phyloP scores from a whole-genome alignment of 2,888 invertebrate genomes.

The Melieria crassipennis region DNA sequence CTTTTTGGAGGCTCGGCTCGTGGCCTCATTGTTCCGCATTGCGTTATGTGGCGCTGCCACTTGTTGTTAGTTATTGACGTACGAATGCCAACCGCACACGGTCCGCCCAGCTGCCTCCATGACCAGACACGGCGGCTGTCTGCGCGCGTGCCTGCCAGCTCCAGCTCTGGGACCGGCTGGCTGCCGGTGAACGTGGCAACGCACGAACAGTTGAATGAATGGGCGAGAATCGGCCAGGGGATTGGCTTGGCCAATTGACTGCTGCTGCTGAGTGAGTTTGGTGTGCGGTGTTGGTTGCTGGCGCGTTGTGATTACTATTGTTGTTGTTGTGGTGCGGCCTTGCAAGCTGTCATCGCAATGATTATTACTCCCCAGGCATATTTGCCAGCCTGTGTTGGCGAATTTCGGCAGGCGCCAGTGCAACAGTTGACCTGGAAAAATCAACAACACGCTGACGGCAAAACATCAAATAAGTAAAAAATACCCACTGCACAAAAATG shows the following conservation, averaged over 20 bases:
- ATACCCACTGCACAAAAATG: too few species aligned
- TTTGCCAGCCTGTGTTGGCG: conserved; percentile 12
- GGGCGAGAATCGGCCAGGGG: too few species aligned
- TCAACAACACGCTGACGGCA: not conserved
- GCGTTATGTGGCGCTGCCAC: not conserved
- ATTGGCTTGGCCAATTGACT: not conserved
- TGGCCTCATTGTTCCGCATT: not conserved
- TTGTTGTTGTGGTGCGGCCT: conserved; percentile 6
- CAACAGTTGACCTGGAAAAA: not conserved
- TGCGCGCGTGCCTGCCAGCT: too few species aligned
- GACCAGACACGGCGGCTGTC: not conserved
- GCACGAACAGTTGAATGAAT: too few species aligned
- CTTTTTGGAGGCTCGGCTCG: conserved; percentile 29
- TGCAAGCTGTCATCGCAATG: conserved; percentile 32
- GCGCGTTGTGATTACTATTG: not conserved
- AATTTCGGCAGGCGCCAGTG: conserved; percentile 9
- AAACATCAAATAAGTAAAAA: not conserved
- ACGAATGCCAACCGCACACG: too few species aligned
- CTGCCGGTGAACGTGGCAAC: too few species aligned
- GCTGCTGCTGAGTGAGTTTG: conserved; percentile 10
- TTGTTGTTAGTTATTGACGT: not conserved
- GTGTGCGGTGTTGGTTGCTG: not conserved
- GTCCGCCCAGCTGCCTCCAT: too few species aligned
- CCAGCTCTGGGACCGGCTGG: too few species aligned
- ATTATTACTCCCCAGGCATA: conserved; percentile 26